Evolutionary conservation across 92 coral and sea anemone genomes (phyloP), one percentile per base, ranked within the genome.

Genomic region (Zoanthus sociatus): DNA sequence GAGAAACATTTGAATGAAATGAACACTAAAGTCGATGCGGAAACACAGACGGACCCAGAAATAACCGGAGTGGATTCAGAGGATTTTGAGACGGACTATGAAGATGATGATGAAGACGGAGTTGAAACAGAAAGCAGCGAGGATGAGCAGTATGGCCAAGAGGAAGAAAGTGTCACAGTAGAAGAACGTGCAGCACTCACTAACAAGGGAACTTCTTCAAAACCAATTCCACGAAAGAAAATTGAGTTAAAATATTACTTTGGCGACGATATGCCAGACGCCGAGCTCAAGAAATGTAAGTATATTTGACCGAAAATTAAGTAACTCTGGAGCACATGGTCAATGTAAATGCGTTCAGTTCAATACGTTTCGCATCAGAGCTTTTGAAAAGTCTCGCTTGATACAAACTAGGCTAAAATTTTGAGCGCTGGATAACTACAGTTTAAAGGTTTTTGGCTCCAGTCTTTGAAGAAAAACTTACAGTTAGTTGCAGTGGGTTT

Each of bases 221-320:
- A 91, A 60, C 98, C 94, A 16, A 89, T 93, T 83, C 92, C 93
- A 44, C 97, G 98, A 77, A 96, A 96, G 89, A 92, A 92, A 55
- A 94, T 96, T 89, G 98, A 96, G 79, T 89, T 96, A 37, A 96
- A 96, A 90, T 96, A 96, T 79, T 94, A 94, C 88, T 96, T 94
- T 87, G 98, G 98, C 31, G 98, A 96, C 69, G 98, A 96, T 91
- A 90, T 96, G 88, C 96, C 98, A 18, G 98, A 96, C 83, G 91
- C 96, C 16, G 98, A 96, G 89, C 91, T 96, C 37, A 92, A 87
- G 82, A 94, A 92, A 90, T 95, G 98, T 96, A 91, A 94, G 99
- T 93, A 33, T 4, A 30, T 1, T 20, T 21, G 3, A 15, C 66
- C 66, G 66, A 63, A 63, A 17, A 16, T 63, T 17, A 1, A 78